Evolutionary conservation across 2,797 vertebrate genomes (phyloP).

Genomic region (Spheniscus humboldti): DNA sequence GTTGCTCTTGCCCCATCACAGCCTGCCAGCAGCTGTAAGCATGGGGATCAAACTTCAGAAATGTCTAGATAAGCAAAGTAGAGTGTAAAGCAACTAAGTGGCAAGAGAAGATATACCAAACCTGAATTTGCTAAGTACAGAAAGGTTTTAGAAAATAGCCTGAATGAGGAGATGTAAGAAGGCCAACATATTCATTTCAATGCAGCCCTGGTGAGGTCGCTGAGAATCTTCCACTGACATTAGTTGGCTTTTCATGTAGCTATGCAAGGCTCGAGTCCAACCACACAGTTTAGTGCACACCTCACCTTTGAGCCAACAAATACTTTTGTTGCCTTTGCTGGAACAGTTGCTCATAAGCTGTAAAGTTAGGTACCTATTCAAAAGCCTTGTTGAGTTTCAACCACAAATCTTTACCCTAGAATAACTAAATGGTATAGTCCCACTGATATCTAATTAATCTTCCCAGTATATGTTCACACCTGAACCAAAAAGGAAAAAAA

Average conservation of each 20-base stretch:
- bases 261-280: not conserved
- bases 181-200: not conserved
- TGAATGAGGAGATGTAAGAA: not conserved
- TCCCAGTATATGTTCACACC: not conserved
- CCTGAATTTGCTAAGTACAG: not conserved
- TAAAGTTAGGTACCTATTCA: not conserved
- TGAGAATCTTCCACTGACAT: not conserved
- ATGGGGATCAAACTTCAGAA: not conserved
- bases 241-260: not conserved
- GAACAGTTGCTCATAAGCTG: not conserved
- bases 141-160: not conserved
- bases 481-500: not conserved
- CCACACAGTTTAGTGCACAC: fast-evolving
- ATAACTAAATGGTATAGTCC: not conserved
- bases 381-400: not conserved
- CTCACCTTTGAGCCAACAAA: not conserved
- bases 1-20: not conserved
- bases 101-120: not conserved
- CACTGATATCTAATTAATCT: not conserved
- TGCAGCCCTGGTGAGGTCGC: not conserved
- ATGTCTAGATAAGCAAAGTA: not conserved
- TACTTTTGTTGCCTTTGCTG: not conserved
- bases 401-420: not conserved
- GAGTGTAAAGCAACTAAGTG: not conserved
- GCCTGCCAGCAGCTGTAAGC: not conserved